Conservation (phyloP, 2,113 vertebrate species). For the Anguilla japonica region DNA sequence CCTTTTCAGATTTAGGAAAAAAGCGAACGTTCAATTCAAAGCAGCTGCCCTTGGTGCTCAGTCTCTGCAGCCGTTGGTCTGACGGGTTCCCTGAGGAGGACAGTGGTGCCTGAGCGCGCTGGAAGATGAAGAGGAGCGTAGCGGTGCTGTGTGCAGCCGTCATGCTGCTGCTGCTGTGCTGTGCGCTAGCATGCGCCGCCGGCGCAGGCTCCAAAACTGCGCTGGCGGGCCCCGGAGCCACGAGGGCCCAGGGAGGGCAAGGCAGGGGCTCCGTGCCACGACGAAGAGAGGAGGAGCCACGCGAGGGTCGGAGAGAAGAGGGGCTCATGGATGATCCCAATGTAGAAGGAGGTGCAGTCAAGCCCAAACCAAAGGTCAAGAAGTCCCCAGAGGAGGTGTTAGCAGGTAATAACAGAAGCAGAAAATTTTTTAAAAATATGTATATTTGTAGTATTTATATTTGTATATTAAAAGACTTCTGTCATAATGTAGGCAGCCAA, state of each 20-base stretch:
- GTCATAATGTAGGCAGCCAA: neutral
- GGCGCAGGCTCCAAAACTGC: conserved; percentile 4
- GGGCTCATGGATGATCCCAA: conserved; percentile 53
- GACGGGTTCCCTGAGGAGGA: neutral
- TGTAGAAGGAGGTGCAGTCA: conserved; percentile 34
- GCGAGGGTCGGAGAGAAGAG: conserved; percentile 19
- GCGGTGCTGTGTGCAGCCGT: conserved; percentile 22
- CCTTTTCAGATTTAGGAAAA: neutral
- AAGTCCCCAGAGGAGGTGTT: conserved; percentile 68
- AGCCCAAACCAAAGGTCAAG: conserved; percentile 63
- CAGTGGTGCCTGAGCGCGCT: neutral
- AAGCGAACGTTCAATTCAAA: neutral
- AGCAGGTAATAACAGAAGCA: conserved; percentile 60
- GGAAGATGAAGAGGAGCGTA: conserved; percentile 29
- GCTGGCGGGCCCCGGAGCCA: conserved; percentile 16
- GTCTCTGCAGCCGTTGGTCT: neutral
- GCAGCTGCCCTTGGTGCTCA: neutral
- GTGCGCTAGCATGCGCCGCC: conserved; percentile 37
- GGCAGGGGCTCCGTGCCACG: neutral
- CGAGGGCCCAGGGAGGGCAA: conserved; percentile 36
- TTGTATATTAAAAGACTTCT: too few species aligned
- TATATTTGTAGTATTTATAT: too few species aligned
- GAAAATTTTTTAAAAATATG: too few species aligned
- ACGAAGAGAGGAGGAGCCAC: conserved; percentile 23
- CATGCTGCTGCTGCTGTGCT: conserved; percentile 48